These are phyloP conservation scores for Ariolimax columbianus DNA, from an alignment of 2,888 invertebrate species.

Conservation along the genomic window DNA sequence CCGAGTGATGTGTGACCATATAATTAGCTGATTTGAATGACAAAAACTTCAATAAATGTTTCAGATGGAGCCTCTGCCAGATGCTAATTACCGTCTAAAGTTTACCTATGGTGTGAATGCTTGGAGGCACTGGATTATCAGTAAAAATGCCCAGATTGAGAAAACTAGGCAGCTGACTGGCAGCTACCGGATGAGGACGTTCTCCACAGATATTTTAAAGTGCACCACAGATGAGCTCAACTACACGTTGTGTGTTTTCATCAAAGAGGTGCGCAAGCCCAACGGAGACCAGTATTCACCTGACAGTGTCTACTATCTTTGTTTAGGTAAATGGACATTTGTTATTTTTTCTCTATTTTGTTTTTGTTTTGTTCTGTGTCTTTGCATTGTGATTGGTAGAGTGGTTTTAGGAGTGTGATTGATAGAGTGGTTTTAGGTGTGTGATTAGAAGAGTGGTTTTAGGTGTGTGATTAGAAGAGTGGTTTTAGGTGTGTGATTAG, in stretches of 20 bases:
- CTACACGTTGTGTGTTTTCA: constrained; percentile 91
- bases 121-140: constrained; percentile 93
- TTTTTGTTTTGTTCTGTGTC: neutral
- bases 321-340: constrained; percentile 85
- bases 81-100: constrained; percentile 80
- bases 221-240: constrained; percentile 93
- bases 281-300: constrained; percentile 95
- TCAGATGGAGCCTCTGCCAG: constrained; percentile 64
- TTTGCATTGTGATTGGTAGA: no score
- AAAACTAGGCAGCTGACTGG: constrained; percentile 80
- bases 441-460: no score
- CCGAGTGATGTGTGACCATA: no score
- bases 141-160: constrained; percentile 91
- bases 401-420: no score
- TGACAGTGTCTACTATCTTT: constrained; percentile 95
- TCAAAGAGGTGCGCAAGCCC: constrained; percentile 92
- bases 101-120: constrained; percentile 96
- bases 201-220: constrained; percentile 92
- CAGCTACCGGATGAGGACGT: constrained; percentile 84
- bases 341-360: neutral
- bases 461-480: no score
- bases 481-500: no score
- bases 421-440: no score
- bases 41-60: no score
- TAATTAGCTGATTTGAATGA: no score